Evolutionary conservation across 2,113 vertebrate species (phyloP), one percentile per base, ranked within the genome.

Genomic region (Lipophrys pholis): DNA sequence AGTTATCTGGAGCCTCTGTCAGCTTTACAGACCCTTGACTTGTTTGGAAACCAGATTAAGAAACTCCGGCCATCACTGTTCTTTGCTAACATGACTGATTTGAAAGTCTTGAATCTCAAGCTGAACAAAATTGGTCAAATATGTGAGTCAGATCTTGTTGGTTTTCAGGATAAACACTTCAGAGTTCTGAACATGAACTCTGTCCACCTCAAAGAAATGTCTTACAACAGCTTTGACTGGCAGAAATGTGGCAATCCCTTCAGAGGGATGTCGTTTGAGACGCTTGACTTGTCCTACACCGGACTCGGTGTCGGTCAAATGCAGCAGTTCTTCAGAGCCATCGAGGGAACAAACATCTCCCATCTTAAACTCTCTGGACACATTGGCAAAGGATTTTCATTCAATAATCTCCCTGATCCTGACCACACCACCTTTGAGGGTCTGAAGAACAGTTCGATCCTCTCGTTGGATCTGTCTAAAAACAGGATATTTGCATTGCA

Each of bases 241-340:
- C 57, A 66, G 14, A 71, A 59, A n/a, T 98, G 96, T 71, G 89
- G 87, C 73, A 98, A 95, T 84, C 96, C 95, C 0, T 95, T 98
- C 57, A 90, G 73, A 78, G 92, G 92, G 55, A 91, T 96, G 73
- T 81, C 80, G 0, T 88, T 98, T 41, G 54, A 80, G 1, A 81
- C 21, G 0, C 73, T 98, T 0, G 91, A 95, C 15, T 76, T 97
- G 51, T 94, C 94, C 5, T 0, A 0, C 0, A 97, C 90, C 7
- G 79, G 89, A 57, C 94, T 96, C 59, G 68, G 30, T 0, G 77
- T 76, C 8, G 43, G 55, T 9, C n/a, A 5, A 12, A 60, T 48
- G 0, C 82, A 71, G 0, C 70, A 88, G 53, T 89, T 98, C 39
- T 93, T 90, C 67, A 69, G 14, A 53, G 92, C 93, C 16, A 91